Percentiles rank a stretch among this genome's conserved stretches.
These are phyloP conservation scores for Diploptera punctata DNA, from an alignment of 2,888 invertebrate species.

Conservation along the genomic window DNA sequence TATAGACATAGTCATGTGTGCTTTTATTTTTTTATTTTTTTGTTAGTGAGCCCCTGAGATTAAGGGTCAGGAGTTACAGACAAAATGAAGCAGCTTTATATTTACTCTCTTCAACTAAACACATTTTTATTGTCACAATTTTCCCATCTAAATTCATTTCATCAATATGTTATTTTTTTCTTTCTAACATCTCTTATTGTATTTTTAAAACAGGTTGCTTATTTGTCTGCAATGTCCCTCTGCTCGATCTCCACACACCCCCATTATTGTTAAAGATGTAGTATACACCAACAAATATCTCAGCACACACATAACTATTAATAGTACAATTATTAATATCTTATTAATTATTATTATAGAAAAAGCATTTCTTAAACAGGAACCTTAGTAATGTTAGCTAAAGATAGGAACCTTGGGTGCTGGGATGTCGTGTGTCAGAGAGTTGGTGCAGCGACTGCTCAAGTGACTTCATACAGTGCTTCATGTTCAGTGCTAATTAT, in stretches of 20 bases:
- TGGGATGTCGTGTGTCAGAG: slow-evolving; percentile 48
- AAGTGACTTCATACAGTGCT: too few relatives aligned
- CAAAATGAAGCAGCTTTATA: background rate
- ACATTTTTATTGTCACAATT: background rate
- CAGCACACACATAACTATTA: slow-evolving; percentile 44
- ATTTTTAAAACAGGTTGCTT: too few relatives aligned
- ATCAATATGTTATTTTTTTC: background rate
- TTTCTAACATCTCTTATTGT: too few relatives aligned
- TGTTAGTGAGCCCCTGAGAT: slow-evolving; percentile 42
- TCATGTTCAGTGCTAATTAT: too few relatives aligned
- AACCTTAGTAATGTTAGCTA: slow-evolving; percentile 55
- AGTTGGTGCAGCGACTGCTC: background rate
- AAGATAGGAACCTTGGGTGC: slow-evolving; percentile 55
- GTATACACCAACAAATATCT: slow-evolving; percentile 44
- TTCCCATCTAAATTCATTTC: background rate
- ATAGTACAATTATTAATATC: slow-evolving; percentile 46
- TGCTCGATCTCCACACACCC: slow-evolving; percentile 43
- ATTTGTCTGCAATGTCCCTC: slow-evolving; percentile 26
- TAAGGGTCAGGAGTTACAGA: background rate
- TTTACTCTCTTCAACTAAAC: background rate
- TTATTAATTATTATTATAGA: slow-evolving; percentile 49
- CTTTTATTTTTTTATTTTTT: slow-evolving; percentile 38
- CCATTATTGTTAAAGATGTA: slow-evolving; percentile 43
- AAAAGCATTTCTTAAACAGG: slow-evolving; percentile 54
- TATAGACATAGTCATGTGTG: slow-evolving; percentile 41